Evolutionary conservation across 2,888 invertebrate species (phyloP).

Genomic region (Scaptomyza tumidula): DNA sequence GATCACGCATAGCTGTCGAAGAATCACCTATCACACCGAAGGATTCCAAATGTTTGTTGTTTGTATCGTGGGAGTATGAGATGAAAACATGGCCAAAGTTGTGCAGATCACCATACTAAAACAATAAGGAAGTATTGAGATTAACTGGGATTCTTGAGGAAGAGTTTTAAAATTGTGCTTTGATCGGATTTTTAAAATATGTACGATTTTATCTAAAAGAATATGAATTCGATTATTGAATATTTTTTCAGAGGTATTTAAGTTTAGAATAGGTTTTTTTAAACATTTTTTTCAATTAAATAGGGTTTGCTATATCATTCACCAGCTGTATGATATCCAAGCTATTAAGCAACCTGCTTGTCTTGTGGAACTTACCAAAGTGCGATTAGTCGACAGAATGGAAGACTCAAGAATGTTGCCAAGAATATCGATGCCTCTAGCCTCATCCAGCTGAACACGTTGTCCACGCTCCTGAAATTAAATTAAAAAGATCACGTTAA

Average conservation of each 20-base stretch:
- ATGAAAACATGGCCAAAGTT: conserved; percentile 89
- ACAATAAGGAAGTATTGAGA: background rate
- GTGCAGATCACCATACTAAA: conserved; percentile 91
- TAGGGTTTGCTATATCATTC: too few relatives aligned
- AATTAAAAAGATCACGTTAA: background rate
- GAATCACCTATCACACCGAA: conserved; percentile 94
- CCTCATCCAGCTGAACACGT: conserved; percentile 87
- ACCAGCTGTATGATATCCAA: too few relatives aligned
- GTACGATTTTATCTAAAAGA: too few relatives aligned
- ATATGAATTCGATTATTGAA: too few relatives aligned
- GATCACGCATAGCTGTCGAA: conserved; percentile 94
- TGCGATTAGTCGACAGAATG: conserved; percentile 88
- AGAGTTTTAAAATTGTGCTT: too few relatives aligned
- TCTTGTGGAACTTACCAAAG: conserved; percentile 81
- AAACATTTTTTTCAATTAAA: too few relatives aligned
- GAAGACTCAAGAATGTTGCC: conserved; percentile 93
- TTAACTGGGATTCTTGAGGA: background rate
- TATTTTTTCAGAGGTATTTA: too few relatives aligned
- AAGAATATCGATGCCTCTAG: conserved; percentile 90
- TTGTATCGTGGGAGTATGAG: conserved; percentile 92
- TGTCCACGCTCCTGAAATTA: conserved; percentile 86
- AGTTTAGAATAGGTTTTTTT: too few relatives aligned
- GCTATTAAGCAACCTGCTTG: too few relatives aligned
- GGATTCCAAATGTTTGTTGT: conserved; percentile 89
- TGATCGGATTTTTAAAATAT: too few relatives aligned